Evolutionary conservation across 2,797 vertebrate genomes (phyloP), one percentile per base, ranked within the genome.

Genomic region (Acestrorhynchus altus): DNA sequence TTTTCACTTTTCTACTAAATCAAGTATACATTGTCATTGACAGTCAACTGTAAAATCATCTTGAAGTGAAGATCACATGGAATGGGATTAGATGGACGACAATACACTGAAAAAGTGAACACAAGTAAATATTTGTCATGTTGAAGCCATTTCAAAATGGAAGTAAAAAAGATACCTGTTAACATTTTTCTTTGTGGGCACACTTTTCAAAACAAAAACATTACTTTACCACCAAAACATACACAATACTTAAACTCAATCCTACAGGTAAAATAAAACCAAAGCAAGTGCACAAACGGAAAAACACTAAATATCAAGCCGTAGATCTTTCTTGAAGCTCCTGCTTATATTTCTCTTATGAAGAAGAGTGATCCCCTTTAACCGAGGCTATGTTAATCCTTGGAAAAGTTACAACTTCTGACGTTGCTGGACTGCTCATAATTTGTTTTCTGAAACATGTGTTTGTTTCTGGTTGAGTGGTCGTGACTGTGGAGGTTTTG

Each of bases 401-500:
- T 7, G 95, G 93, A 18, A 93, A 91, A 22, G 90, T 75, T 13
- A 92, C 89, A 15, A 92, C 87, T 72, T 93, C 89, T 0, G 90
- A 83, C 0, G 72, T 86, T n/a, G 90, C 81, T 4, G 91, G 90
- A 66, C 82, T 87, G 66, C 91, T 87, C n/a, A 81, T 76, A 12
- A 83, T 85, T 18, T 90, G 85, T 0, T 88, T 88, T 0, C 77
- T 86, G 0, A 93, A 88, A 1, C 88, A 87, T 0, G 87, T 88
- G n/a, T 81, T 85, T 0, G 90, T 91, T 80, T 95, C 94, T 1
- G 95, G 88, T 40, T 94, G 92, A 81, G 94, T 88, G 0, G 92
- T 94, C 85, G 95, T 90, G 0, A 92, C 91, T 4, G 94, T 93
- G 24, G 95, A 96, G 2, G 91, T 90, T 84, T 86, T 92, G 0